Evolutionary conservation across 2,888 invertebrate genomes (phyloP).

Genomic region (Caenorhabditis imperialis): DNA sequence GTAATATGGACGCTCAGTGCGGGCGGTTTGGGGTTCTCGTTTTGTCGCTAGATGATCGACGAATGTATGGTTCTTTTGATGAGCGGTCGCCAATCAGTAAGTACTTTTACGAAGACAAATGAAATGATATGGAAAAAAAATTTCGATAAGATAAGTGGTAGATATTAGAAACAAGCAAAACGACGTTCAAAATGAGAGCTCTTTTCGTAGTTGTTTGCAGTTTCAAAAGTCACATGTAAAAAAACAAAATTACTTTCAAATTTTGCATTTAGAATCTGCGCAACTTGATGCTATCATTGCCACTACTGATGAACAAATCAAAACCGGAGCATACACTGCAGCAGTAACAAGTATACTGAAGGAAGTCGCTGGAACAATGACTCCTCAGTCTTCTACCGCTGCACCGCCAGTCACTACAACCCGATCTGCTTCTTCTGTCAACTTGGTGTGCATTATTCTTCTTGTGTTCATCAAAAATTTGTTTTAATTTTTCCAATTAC

Average conservation of each 20-base stretch:
- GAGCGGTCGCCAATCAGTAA: constrained; percentile 56
- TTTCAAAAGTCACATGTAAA: not conserved
- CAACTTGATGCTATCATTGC: constrained; percentile 56
- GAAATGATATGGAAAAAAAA: not conserved
- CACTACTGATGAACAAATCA: constrained; percentile 34
- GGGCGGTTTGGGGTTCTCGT: constrained; percentile 58
- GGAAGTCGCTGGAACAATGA: constrained; percentile 44
- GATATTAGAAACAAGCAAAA: too few relatives aligned
- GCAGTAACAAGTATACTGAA: constrained; percentile 56
- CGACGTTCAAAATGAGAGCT: too few relatives aligned
- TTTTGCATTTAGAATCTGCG: constrained; percentile 44
- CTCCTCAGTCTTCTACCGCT: constrained; percentile 10
- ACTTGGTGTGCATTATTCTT: not conserved
- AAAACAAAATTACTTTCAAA: too few relatives aligned
- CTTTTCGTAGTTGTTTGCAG: too few relatives aligned
- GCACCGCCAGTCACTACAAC: constrained; percentile 13
- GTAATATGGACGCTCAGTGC: constrained; percentile 65
- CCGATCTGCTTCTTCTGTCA: not conserved
- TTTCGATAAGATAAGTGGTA: too few relatives aligned
- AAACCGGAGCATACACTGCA: constrained; percentile 53
- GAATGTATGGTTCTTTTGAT: constrained; percentile 62
- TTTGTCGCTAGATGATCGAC: constrained; percentile 58
- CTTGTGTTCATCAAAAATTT: not conserved
- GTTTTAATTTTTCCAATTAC: not conserved
- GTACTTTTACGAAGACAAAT: constrained; percentile 9